Conservation (phyloP, 2,888 invertebrate species). For the Nemurella pictetii region DNA sequence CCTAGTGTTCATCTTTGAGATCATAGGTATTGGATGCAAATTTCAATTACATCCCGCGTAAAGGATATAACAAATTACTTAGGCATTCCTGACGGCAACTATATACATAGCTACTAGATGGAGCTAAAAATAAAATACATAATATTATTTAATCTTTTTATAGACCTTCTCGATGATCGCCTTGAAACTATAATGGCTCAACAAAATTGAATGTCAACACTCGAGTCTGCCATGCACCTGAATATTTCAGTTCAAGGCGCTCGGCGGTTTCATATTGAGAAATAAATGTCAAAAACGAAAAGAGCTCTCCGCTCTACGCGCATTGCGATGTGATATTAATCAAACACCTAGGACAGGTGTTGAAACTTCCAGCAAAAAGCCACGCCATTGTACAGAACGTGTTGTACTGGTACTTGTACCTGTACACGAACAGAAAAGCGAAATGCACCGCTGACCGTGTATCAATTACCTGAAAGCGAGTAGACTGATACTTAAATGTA, state of each 20-base stretch:
- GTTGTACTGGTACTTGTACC: no score
- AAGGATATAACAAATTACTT: neutral
- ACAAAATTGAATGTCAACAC: neutral
- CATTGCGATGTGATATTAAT: neutral
- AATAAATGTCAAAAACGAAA: neutral
- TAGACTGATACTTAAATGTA: neutral
- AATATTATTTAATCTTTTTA: neutral
- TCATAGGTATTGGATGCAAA: neutral
- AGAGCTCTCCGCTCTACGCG: neutral
- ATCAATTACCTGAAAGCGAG: neutral
- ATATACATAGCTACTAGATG: neutral
- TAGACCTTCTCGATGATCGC: neutral
- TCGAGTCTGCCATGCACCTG: neutral
- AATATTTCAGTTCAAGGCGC: neutral
- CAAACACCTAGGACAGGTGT: neutral
- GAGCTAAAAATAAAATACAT: neutral
- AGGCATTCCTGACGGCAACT: neutral
- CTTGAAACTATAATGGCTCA: neutral
- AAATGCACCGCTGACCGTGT: neutral
- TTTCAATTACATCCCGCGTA: neutral
- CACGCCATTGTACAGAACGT: neutral
- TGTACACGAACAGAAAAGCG: no score
- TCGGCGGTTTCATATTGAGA: neutral
- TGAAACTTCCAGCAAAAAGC: no score
- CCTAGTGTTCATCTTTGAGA: neutral